Evolutionary conservation across 2,888 invertebrate genomes (phyloP).

Genomic region (Acleris holmiana): DNA sequence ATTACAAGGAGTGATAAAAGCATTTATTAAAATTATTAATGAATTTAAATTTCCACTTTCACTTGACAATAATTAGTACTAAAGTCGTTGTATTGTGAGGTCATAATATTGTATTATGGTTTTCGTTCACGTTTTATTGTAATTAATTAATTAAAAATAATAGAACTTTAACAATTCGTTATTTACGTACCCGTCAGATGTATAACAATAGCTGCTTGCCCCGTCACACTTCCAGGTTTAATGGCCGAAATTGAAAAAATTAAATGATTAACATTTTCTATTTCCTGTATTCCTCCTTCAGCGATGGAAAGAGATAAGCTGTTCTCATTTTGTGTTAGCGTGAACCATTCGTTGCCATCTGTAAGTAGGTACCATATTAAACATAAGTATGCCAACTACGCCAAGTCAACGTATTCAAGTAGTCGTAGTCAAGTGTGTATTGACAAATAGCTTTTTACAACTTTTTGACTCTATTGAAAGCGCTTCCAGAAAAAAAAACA

Average conservation of each 20-base stretch:
- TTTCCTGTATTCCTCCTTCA: conserved; percentile 33
- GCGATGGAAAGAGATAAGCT: conserved; percentile 36
- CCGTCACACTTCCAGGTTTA: conserved; percentile 43
- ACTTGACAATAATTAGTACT: too few relatives aligned
- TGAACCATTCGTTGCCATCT: conserved; percentile 48
- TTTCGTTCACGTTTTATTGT: conserved; percentile 10
- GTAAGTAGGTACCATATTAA: conserved; percentile 34
- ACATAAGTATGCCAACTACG: too few relatives aligned
- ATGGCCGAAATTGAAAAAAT: conserved; percentile 46
- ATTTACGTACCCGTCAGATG: conserved; percentile 41
- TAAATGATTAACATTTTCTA: conserved; percentile 42
- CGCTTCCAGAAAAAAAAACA: too few relatives aligned
- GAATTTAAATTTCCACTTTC: too few relatives aligned
- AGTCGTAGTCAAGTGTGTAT: too few relatives aligned
- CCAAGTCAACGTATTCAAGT: too few relatives aligned
- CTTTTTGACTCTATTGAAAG: too few relatives aligned
- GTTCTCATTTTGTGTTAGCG: conserved; percentile 40
- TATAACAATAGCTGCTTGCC: conserved; percentile 45
- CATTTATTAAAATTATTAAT: too few relatives aligned
- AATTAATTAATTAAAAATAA: neutral
- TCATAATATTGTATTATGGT: neutral
- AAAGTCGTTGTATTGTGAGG: too few relatives aligned
- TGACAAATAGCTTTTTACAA: too few relatives aligned
- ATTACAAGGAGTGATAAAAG: too few relatives aligned
- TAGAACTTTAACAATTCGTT: neutral